These are phyloP conservation scores for Stegostoma tigrinum DNA, from an alignment of 2,113 vertebrate genomes.

Conservation along the genomic window DNA sequence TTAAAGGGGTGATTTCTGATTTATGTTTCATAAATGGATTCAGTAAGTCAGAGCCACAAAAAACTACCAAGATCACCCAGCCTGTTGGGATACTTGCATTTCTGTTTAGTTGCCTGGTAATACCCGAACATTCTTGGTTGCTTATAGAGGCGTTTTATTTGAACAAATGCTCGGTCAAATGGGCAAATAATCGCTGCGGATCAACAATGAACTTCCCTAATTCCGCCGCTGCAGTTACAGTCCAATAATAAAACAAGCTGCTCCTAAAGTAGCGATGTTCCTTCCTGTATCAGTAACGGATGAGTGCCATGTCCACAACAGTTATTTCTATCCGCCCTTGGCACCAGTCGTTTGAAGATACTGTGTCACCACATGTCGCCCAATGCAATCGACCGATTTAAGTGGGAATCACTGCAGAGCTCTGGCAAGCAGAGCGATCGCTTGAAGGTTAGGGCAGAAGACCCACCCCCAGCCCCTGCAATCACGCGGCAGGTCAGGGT, in stretches of 20 bases:
- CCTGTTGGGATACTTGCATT: neutral
- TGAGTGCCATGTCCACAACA: neutral
- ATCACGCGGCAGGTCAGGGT: neutral
- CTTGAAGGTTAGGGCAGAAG: neutral
- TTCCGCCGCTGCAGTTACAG: neutral
- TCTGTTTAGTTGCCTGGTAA: neutral
- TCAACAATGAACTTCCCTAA: neutral
- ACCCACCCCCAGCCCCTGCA: neutral
- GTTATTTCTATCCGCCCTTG: constrained; percentile 8
- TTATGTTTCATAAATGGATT: constrained; percentile 1
- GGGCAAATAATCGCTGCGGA: neutral
- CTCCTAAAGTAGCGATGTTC: constrained; percentile 19
- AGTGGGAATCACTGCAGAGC: neutral
- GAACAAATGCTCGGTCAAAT: neutral
- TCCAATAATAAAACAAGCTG: neutral
- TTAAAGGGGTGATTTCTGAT: constrained; percentile 24
- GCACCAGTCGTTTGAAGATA: neutral
- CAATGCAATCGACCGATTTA: neutral
- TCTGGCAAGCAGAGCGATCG: neutral
- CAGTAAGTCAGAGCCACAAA: neutral
- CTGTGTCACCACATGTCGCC: neutral
- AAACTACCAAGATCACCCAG: neutral
- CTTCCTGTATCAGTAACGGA: constrained; percentile 37
- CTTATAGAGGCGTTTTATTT: neutral
- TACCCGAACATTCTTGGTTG: neutral